Base-by-base conservation (phyloP, 2,888 invertebrate species). In the Myopa tessellatipennis region DNA sequence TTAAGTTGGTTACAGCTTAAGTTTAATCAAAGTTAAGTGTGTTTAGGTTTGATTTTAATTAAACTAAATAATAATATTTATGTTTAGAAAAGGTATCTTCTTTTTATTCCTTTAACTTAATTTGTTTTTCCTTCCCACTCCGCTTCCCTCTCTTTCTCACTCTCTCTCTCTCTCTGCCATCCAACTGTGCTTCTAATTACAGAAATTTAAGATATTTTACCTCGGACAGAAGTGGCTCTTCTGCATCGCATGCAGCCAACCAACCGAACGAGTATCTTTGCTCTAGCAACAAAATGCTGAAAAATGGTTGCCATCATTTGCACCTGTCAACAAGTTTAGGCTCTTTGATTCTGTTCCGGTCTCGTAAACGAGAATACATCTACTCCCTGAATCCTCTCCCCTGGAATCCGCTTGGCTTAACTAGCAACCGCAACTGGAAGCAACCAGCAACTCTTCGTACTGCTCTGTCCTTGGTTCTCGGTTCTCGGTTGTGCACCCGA, bases 261-360 rank as follows among this genome's bases (percentile, higher is more conserved):
- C 16, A 67, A 10, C 26, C 36, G 36, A 4, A 14, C 36, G 36
- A 63, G 45, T 26, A 26, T 26, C 45, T 45, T 4, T 45, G 55
- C 16, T 26, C 26, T 16, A 6, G 55, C n/a, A 55, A 55, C 38
- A 67, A n/a, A 36, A 40, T 36, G 40, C 67, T 67, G 40, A 67
- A 67, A 38, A 38, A 67, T 67, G 38, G 38, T 67, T 67, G 67
- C 67, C 67, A 67, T 67, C 67, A 36, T 67, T 67, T 38, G 67
- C 67, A 67, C 67, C 67, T 67, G 67, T 67, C 67, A 67, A n/a
- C 40, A 67, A 67, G 40, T 67, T 36, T n/a, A 8, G 8, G 16
- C 16, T 40, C 2, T 36, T 67, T 67, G 67, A 7, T 38, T 36
- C 40, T 40, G 36, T 40, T 38, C 40, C 67, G 40, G 67, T 40